Conservation (phyloP, 2,113 vertebrate species). For the Panthera tigris region DNA sequence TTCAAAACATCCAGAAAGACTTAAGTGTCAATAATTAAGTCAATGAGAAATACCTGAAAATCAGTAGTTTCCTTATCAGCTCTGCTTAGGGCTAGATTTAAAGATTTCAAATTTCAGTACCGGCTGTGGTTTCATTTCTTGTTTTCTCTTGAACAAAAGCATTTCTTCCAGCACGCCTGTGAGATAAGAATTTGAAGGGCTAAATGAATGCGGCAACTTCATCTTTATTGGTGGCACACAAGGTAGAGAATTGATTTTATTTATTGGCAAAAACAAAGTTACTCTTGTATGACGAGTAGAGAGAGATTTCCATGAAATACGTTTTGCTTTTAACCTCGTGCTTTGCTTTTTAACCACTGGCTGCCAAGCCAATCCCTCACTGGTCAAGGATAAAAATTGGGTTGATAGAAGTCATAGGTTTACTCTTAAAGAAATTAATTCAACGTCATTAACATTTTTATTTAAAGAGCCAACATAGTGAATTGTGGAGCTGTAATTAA, state of each 20-base stretch:
- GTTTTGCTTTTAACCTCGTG: constrained; percentile 51
- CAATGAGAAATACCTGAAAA: neutral
- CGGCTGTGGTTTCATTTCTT: constrained; percentile 27
- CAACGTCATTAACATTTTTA: constrained; percentile 31
- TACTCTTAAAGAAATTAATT: neutral
- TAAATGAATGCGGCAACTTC: constrained; percentile 18
- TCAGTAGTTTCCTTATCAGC: neutral
- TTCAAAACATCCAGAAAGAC: neutral
- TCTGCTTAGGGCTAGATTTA: constrained; percentile 1
- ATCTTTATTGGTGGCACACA: neutral
- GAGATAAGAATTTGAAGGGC: constrained; percentile 30
- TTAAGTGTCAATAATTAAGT: neutral
- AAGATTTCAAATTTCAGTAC: neutral
- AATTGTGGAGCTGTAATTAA: constrained; percentile 61
- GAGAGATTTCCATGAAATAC: constrained; percentile 36
- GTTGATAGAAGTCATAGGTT: neutral
- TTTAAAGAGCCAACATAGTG: neutral
- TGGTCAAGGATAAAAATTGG: neutral
- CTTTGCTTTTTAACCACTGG: neutral
- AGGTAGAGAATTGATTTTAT: constrained; percentile 50
- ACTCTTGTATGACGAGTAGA: constrained; percentile 26
- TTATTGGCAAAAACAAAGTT: constrained; percentile 61
- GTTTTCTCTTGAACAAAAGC: constrained; percentile 25
- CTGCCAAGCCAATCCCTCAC: neutral
- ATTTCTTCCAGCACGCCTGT: constrained; percentile 6